These are phyloP conservation scores for Barypeithes pellucidus DNA, from an alignment of 2,888 invertebrate genomes.

Conservation along the genomic window DNA sequence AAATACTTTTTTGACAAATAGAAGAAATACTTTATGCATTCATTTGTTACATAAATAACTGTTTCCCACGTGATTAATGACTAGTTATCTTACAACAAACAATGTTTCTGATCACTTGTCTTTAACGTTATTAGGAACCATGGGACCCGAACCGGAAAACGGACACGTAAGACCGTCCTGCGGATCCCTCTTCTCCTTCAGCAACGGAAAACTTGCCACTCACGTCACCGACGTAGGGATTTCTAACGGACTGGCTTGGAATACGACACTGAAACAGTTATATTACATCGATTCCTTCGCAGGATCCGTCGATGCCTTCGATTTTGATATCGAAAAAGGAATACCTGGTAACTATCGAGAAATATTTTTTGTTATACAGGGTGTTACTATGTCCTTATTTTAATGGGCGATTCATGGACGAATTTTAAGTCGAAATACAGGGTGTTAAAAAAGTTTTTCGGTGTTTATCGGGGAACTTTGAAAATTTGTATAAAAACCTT, in stretches of 20 bases:
- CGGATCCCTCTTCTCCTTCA: constrained; percentile 59
- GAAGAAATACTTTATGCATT: too few species aligned
- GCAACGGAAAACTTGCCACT: constrained; percentile 54
- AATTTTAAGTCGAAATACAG: too few species aligned
- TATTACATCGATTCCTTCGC: constrained; percentile 84
- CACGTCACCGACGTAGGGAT: constrained; percentile 59
- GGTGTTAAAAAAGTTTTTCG: too few species aligned
- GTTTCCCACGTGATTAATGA: too few species aligned
- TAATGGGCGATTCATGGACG: too few species aligned
- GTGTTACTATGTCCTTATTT: too few species aligned
- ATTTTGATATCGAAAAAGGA: constrained; percentile 76
- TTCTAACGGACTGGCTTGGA: constrained; percentile 84
- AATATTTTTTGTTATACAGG: neutral
- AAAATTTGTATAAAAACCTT: too few species aligned
- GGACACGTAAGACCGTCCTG: constrained; percentile 55
- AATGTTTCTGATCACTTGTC: neutral
- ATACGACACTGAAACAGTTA: constrained; percentile 77
- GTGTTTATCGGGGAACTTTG: too few species aligned
- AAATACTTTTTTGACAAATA: too few species aligned
- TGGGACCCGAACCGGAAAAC: constrained; percentile 58
- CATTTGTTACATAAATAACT: too few species aligned
- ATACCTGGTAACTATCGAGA: constrained; percentile 65
- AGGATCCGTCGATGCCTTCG: constrained; percentile 76
- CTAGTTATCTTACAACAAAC: too few species aligned
- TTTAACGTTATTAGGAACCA: constrained; percentile 58